A percentile compares a stretch with the other conserved stretches of the same genome.
Conservation (phyloP, 2,797 vertebrate species). For the Hafferia zeledoni region DNA sequence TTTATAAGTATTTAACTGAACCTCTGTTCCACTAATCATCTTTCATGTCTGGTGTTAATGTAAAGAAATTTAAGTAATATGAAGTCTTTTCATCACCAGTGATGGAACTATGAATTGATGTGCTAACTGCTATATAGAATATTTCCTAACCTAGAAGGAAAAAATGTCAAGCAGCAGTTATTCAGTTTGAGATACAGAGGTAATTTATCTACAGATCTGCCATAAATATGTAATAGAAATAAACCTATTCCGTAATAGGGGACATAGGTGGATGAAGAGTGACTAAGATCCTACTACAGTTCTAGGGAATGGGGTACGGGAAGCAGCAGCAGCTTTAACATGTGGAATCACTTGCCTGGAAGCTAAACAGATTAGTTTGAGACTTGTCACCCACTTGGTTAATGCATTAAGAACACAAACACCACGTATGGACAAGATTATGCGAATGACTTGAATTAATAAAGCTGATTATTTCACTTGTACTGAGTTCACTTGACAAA, state of each 20-base stretch:
- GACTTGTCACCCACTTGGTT: conserved; percentile 27
- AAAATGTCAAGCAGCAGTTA: neutral
- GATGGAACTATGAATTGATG: conserved; percentile 6
- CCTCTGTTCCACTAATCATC: neutral
- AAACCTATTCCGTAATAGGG: neutral
- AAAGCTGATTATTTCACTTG: conserved; percentile 9
- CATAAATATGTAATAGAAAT: neutral
- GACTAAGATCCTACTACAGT: neutral
- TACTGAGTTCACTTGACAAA: neutral
- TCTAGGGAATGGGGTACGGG: neutral
- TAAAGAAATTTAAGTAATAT: neutral
- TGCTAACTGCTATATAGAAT: neutral
- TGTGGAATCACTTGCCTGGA: conserved; percentile 10
- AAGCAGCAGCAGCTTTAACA: conserved; percentile 22
- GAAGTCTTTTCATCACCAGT: neutral
- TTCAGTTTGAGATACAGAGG: neutral
- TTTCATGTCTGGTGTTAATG: conserved; percentile 13
- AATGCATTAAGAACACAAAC: conserved; percentile 33
- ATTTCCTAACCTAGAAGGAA: neutral
- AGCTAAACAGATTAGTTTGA: conserved; percentile 20
- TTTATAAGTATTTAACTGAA: conserved; percentile 19
- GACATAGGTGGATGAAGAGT: neutral
- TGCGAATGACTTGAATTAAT: neutral
- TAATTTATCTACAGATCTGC: neutral
- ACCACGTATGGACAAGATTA: neutral